A percentile compares a stretch with the other conserved stretches of the same genome.
These are phyloP conservation scores for Tupaia chinensis DNA, from an alignment of 2,113 vertebrate species.

Conservation along the genomic window DNA sequence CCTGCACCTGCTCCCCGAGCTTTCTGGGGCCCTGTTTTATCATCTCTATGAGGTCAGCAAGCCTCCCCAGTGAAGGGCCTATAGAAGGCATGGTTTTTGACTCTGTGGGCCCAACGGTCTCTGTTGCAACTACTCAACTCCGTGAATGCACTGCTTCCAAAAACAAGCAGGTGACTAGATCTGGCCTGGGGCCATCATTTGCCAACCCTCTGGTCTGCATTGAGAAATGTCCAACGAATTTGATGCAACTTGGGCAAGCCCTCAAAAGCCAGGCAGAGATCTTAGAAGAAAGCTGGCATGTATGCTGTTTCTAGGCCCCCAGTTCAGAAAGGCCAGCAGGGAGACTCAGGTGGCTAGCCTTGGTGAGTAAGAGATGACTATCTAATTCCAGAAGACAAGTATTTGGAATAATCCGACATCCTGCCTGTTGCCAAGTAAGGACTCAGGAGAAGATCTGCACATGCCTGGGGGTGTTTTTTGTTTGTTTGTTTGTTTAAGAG, in stretches of 20 bases:
- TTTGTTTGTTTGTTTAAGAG: too few relatives aligned
- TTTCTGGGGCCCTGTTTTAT: background rate
- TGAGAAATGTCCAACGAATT: too few relatives aligned
- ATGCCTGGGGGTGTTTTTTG: too few relatives aligned
- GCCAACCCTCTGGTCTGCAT: rapidly evolving
- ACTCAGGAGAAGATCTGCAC: background rate
- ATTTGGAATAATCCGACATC: background rate
- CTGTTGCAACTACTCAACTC: too few relatives aligned
- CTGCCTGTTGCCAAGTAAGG: background rate
- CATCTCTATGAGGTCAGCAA: background rate
- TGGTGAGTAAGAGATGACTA: background rate
- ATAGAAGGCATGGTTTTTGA: too few relatives aligned
- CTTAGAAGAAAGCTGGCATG: rapidly evolving
- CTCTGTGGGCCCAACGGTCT: background rate
- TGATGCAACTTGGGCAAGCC: background rate
- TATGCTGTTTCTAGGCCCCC: background rate
- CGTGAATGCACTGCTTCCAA: too few relatives aligned
- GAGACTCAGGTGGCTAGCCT: background rate
- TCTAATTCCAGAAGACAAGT: background rate
- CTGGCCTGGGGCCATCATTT: rapidly evolving
- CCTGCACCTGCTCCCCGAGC: background rate
- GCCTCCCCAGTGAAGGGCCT: background rate
- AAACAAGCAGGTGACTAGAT: rapidly evolving
- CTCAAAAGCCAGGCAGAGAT: background rate
- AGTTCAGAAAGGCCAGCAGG: background rate